Evolutionary conservation across 2,888 invertebrate genomes (phyloP).

Genomic region (Athrips mouffetella): DNA sequence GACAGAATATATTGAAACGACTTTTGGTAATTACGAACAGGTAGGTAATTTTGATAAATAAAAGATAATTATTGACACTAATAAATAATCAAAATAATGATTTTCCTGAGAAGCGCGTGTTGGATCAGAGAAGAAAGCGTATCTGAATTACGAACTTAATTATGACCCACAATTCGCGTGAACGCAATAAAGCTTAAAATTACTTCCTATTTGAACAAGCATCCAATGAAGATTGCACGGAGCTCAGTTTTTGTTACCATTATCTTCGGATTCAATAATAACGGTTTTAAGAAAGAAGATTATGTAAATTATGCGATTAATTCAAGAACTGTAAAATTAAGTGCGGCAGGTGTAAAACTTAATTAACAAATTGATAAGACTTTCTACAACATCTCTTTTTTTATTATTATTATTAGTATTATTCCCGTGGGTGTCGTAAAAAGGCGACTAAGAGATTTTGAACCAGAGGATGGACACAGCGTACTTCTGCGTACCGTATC

Average conservation of each 20-base stretch:
- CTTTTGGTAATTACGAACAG: background rate
- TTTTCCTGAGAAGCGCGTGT: conserved; percentile 10
- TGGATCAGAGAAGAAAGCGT: conserved; percentile 56
- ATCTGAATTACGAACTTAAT: conserved; percentile 55
- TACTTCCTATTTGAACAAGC: conserved; percentile 54
- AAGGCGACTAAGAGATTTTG: no score
- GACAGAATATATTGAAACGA: conserved; percentile 1
- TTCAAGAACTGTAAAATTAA: background rate
- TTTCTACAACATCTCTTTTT: no score
- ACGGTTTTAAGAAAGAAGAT: background rate
- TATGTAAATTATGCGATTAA: conserved; percentile 6
- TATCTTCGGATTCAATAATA: background rate
- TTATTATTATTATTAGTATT: no score
- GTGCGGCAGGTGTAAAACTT: background rate
- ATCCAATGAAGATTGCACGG: conserved; percentile 36
- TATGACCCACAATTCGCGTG: conserved; percentile 56
- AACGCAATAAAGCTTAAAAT: conserved; percentile 68
- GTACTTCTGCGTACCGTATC: no score
- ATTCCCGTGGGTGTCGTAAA: no score
- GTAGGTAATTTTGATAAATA: background rate
- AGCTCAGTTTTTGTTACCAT: conserved; percentile 11
- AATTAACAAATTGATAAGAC: no score
- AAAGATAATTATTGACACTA: conserved; percentile 11
- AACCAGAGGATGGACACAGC: no score
- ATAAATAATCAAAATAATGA: conserved; percentile 13